Percentiles rank a stretch among this genome's conserved stretches.
Evolutionary conservation across 2,113 vertebrate species (phyloP).

Genomic region (Syngnathus typhle): DNA sequence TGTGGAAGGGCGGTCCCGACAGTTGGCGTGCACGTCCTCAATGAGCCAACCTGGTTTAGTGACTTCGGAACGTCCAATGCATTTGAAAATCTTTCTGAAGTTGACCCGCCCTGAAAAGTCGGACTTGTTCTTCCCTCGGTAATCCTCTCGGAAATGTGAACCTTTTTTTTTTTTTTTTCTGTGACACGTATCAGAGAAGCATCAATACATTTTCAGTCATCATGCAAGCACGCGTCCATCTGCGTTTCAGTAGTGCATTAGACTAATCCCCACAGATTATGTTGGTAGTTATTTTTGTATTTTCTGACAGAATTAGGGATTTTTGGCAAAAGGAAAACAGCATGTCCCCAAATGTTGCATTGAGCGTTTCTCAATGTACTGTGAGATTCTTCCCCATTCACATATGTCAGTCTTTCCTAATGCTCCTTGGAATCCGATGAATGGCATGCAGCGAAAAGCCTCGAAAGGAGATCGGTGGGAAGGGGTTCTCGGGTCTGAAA

Average conservation of each 20-base stretch:
- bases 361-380: conserved; percentile 26
- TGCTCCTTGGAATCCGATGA: conserved; percentile 64
- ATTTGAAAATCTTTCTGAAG: background rate
- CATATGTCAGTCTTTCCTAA: conserved; percentile 40
- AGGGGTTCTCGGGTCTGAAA: conserved; percentile 59
- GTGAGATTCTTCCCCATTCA: conserved; percentile 33
- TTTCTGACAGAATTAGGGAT: conserved; percentile 43
- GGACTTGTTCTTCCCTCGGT: conserved; percentile 4
- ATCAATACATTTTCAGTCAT: conserved; percentile 3
- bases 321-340: conserved; percentile 26
- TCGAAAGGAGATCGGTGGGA: conserved; percentile 57
- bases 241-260: conserved; percentile 23
- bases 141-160: conserved; percentile 19
- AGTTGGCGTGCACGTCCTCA: background rate
- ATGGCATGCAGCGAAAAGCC: conserved; percentile 57
- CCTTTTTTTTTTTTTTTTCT: background rate
- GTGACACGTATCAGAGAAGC: background rate
- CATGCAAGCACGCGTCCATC: conserved; percentile 15
- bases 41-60: conserved; percentile 2
- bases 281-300: conserved; percentile 3
- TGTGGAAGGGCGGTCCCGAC: background rate
- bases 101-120: background rate
- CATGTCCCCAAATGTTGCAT: conserved; percentile 15
- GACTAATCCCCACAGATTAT: conserved; percentile 38
- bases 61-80: conserved; percentile 1